These are phyloP conservation scores for Cephus nigrinus DNA, from an alignment of 2,888 invertebrate species.

Conservation along the genomic window DNA sequence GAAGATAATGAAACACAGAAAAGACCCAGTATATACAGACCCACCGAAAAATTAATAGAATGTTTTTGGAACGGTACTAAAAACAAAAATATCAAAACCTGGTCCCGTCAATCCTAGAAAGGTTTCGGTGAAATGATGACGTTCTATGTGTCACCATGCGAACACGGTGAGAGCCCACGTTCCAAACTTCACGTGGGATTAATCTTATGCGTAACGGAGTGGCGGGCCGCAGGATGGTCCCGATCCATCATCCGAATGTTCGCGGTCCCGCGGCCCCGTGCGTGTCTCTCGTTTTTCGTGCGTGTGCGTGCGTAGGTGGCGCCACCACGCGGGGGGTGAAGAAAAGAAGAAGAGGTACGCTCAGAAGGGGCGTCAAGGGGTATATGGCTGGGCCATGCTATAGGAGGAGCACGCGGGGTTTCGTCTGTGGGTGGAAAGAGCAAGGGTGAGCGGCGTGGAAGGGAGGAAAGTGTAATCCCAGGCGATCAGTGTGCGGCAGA, in stretches of 20 bases:
- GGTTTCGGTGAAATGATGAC: neutral
- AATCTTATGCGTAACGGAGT: slow-evolving; percentile 20
- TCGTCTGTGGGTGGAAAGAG: slow-evolving; percentile 9
- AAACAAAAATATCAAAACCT: neutral
- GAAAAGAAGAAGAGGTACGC: slow-evolving; percentile 5
- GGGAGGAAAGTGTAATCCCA: slow-evolving; percentile 50
- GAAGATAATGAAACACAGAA: neutral
- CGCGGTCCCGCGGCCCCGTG: slow-evolving; percentile 10
- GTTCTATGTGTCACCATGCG: slow-evolving; percentile 5
- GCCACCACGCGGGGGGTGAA: slow-evolving; percentile 19
- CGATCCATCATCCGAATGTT: slow-evolving; percentile 14
- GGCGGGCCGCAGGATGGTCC: slow-evolving; percentile 16
- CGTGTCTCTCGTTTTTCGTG: slow-evolving; percentile 9
- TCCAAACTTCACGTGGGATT: slow-evolving; percentile 11
- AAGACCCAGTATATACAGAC: neutral
- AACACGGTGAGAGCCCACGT: slow-evolving; percentile 4
- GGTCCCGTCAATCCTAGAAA: neutral
- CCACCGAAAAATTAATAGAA: neutral
- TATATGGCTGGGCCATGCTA: neutral
- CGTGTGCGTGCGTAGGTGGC: slow-evolving; percentile 17
- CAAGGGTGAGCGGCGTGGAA: slow-evolving; percentile 14
- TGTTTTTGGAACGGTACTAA: neutral
- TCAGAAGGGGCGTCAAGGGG: neutral
- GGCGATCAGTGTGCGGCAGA: slow-evolving; percentile 64
- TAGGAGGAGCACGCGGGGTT: slow-evolving; percentile 9